phyloP scores from a whole-genome alignment of 2,113 vertebrate genomes.

The Sceloporus tristichus region DNA sequence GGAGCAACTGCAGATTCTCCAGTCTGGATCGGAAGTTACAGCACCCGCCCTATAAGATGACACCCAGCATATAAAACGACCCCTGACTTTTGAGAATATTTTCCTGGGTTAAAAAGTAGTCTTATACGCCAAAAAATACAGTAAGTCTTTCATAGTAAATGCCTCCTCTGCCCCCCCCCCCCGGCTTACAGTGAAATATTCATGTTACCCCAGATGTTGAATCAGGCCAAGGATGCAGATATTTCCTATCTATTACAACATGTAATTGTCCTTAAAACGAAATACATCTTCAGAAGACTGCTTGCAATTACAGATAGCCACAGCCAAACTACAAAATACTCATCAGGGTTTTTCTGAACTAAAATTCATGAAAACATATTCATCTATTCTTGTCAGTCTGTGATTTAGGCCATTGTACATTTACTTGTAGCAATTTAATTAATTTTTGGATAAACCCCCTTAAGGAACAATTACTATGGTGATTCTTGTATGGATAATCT shows the following conservation, averaged over 20 bases:
- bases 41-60: no score
- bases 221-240: background rate
- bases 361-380: constrained; percentile 10
- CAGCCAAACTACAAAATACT: background rate
- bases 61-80: no score
- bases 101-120: no score
- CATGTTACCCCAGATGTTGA: background rate
- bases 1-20: no score
- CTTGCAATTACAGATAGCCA: background rate
- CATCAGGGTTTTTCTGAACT: background rate
- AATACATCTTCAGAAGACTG: background rate
- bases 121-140: no score
- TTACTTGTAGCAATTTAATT: background rate
- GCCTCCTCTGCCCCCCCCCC: background rate
- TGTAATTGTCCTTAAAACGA: background rate
- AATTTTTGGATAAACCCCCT: constrained; percentile 17
- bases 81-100: no score
- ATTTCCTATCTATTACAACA: background rate
- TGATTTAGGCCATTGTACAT: background rate
- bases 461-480: constrained; percentile 26
- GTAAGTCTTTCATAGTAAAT: background rate
- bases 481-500: constrained; percentile 18
- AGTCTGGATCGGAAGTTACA: no score
- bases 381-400: background rate
- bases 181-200: background rate